Base-by-base conservation (phyloP, 2,113 vertebrate species). In the Chionomys nivalis region DNA sequence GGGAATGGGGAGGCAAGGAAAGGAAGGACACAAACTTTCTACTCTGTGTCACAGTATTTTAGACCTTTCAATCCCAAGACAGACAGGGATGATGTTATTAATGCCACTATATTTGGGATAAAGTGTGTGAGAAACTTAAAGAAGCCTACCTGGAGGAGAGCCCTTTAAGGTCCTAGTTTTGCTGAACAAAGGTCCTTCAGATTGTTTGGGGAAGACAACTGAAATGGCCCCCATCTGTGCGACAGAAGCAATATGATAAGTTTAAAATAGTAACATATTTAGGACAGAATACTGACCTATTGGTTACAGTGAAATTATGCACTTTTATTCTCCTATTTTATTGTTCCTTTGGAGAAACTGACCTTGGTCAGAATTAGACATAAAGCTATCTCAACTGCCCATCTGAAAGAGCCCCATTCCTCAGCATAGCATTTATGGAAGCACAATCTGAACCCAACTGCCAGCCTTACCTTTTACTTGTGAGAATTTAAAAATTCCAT, bases 211-310 rank as follows among this genome's bases (percentile, higher is more conserved):
- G 52, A 39, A 89, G 39, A 77, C 72, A n/a, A 12, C 66, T 88
- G 75, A 93, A 93, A 58, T 55, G 78, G 28, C 1, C 26, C n/a
- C 65, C 36, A 55, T 52, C 68, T 85, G 31, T 92, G 52, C 77
- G 58, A 85, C 28, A 68, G 81, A 94, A 77, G 85, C 75, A 65
- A 39, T 44, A 47, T 88, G 78, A 86, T 81, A 44, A 73, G 90
- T 94, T 87, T 95, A 49, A 91, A 92, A 77, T 52, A 83, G 83
- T 72, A 90, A 87, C 73, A 63, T 89, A 33, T 90, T 85, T 93
- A 79, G 83, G 63, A 52, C 36, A 92, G 86, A 63, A 79, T n/a
- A 8, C 33, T 52, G 52, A 24, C 33, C 63, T 90, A 83, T 94
- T 0, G n/a, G 91, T 93, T 47, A 52, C 44, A 76, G 61, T 91